Evolutionary conservation across 2,888 invertebrate species (phyloP), one percentile per base, ranked within the genome.

Genomic region (Leptopilina drosophilae): DNA sequence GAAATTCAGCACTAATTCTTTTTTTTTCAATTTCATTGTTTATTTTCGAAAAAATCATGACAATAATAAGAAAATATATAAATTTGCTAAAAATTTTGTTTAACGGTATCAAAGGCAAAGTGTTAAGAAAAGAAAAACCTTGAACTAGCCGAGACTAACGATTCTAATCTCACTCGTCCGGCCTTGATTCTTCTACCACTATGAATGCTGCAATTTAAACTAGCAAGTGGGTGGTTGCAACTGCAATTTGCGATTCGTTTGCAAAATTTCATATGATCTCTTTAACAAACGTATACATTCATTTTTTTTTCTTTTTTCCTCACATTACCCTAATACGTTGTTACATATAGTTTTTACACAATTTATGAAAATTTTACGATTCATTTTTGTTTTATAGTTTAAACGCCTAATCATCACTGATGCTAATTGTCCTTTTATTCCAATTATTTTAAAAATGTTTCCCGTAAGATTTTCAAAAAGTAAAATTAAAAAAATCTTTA

Each of bases 81-180:
- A 62, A 20, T 62, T 62, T 20, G 8, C 40, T 11, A 1, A 59
- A 15, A 73, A 73, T 56, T 20, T n/a, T 15, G 15, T 8, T 56
- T 11, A n/a, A 26, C 5, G 56, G 73, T 56, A 59, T 15, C 20
- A 73, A 56, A 73, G 56, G 33, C 56, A 59, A 42, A 5, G 66
- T 64, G 12, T 56, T 15, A 40, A 15, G 64, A 56, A 59, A 78
- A 78, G 80, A 78, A 82, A 83, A 81, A 77, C 75, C 59, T 67
- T 59, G 78, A 78, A 65, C 78, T 79, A 46, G 75, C 46, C 42
- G 42, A 77, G 77, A 81, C 79, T 88, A 88, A 88, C 84, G 87
- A 87, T 89, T 84, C 86, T 89, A 90, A 90, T 90, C 85, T 87
- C 81, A 85, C 88, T 89, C 88, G 88, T 89, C 88, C 88, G 89